Evolutionary conservation across 2,113 vertebrate species (phyloP).

Genomic region (Epinephelus lanceolatus): DNA sequence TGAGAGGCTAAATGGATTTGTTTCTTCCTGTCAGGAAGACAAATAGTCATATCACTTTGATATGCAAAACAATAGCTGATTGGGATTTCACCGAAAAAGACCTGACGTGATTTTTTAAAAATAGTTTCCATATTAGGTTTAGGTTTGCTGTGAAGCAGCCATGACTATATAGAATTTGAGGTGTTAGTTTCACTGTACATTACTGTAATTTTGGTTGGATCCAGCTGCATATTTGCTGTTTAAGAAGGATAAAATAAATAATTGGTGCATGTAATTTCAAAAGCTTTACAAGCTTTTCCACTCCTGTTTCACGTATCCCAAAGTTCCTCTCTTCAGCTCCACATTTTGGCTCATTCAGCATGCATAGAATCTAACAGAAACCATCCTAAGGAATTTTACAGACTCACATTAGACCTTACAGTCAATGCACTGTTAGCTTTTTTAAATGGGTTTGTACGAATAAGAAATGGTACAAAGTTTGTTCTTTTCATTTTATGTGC

Average conservation of each 20-base stretch:
- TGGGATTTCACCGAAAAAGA: not conserved
- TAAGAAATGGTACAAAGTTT: conserved; percentile 73
- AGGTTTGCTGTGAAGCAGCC: no score
- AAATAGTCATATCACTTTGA: not conserved
- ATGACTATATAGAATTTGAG: no score
- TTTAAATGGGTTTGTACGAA: conserved; percentile 54
- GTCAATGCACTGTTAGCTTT: conserved; percentile 76
- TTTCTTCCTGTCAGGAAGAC: no score
- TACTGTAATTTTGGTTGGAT: no score
- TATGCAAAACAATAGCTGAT: not conserved
- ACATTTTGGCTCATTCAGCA: conserved; percentile 37
- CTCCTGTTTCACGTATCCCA: no score
- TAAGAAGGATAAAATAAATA: no score
- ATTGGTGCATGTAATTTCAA: no score
- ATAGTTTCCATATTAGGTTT: no score
- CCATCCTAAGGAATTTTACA: conserved; percentile 1
- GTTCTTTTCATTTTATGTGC: conserved; percentile 68
- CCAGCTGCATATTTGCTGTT: no score
- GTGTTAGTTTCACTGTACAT: no score
- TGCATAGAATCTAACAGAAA: conserved; percentile 72
- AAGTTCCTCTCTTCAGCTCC: not conserved
- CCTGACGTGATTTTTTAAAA: no score
- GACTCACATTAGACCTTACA: conserved; percentile 46
- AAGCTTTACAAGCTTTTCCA: no score
- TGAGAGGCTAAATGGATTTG: not conserved